Conservation (phyloP, 1,140 invertebrate species). For the Drosophila oshimai region DNA sequence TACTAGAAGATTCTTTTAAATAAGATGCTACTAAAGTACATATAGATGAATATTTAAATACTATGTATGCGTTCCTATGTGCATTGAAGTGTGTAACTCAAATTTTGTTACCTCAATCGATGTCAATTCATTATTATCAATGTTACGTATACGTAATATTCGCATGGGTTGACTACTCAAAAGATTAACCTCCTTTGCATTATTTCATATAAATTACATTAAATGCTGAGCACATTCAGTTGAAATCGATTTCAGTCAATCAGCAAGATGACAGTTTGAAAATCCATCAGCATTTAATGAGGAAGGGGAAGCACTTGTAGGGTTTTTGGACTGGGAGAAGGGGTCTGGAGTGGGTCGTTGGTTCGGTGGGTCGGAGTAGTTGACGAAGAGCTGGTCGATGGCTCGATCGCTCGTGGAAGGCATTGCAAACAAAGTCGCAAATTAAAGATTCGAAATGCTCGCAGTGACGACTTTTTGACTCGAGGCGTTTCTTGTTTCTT, state of each 20-base stretch:
- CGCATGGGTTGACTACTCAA: not conserved
- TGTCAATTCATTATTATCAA: not conserved
- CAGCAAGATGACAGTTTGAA: slow-evolving; percentile 39
- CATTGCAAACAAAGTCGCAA: slow-evolving; percentile 46
- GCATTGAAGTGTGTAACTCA: no score
- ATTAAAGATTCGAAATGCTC: slow-evolving; percentile 72
- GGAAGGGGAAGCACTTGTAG: slow-evolving; percentile 48
- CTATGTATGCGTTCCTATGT: no score
- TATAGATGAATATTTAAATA: no score
- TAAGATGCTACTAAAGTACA: no score
- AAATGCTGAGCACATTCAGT: slow-evolving; percentile 21
- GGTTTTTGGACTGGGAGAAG: slow-evolving; percentile 2
- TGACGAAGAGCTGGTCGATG: not conserved
- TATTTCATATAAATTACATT: slow-evolving; percentile 17
- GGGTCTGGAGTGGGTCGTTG: not conserved
- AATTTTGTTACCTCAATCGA: not conserved
- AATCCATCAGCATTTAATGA: slow-evolving; percentile 42
- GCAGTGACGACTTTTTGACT: slow-evolving; percentile 73
- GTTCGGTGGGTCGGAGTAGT: slow-evolving; percentile 2
- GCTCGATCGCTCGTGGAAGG: slow-evolving; percentile 27
- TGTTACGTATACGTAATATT: not conserved
- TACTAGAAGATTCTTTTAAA: no score
- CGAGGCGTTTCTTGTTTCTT: slow-evolving; percentile 50
- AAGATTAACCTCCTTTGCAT: slow-evolving; percentile 8
- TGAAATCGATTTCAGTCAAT: slow-evolving; percentile 29